A percentile compares a stretch with the other conserved stretches of the same genome.
Conservation (phyloP, 2,888 invertebrate genomes). For the Alloscopus bannaensis region DNA sequence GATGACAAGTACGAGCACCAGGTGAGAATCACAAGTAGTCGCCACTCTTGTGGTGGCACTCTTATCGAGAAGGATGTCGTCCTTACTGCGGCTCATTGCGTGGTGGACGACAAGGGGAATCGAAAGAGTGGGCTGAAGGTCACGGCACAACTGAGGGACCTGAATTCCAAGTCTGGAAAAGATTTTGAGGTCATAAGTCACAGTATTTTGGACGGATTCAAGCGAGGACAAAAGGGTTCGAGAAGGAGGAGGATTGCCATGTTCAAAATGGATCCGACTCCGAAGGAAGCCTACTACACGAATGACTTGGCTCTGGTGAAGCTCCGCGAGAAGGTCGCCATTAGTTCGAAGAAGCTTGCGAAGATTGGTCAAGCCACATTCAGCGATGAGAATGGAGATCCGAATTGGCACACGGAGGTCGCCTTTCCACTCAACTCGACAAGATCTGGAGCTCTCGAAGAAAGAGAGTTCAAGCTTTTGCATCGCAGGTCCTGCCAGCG, state of each 20-base stretch:
- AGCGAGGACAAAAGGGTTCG: not conserved
- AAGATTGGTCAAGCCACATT: not conserved
- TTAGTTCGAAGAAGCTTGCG: slow-evolving; percentile 7
- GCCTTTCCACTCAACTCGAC: slow-evolving; percentile 23
- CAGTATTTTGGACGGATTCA: not conserved
- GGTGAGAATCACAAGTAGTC: slow-evolving; percentile 15
- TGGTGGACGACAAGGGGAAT: not conserved
- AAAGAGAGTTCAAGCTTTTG: slow-evolving; percentile 27
- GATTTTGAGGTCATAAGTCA: not conserved
- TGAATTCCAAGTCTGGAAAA: not conserved
- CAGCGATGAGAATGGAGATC: not conserved
- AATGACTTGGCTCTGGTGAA: slow-evolving; percentile 44
- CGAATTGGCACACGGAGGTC: not conserved
- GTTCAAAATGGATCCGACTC: too few species aligned
- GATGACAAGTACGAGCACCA: slow-evolving; percentile 7
- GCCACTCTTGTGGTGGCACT: slow-evolving; percentile 38
- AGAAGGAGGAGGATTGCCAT: not conserved
- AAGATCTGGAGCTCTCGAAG: not conserved
- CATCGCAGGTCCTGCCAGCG: slow-evolving; percentile 20
- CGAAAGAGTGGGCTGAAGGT: not conserved
- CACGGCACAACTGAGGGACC: not conserved
- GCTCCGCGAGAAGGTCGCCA: not conserved
- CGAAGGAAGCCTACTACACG: slow-evolving; percentile 23
- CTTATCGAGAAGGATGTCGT: slow-evolving; percentile 24
- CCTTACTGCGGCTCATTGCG: slow-evolving; percentile 44